These are phyloP conservation scores for Spinibarbus caldwelli DNA, from an alignment of 2,797 vertebrate species.

Conservation along the genomic window DNA sequence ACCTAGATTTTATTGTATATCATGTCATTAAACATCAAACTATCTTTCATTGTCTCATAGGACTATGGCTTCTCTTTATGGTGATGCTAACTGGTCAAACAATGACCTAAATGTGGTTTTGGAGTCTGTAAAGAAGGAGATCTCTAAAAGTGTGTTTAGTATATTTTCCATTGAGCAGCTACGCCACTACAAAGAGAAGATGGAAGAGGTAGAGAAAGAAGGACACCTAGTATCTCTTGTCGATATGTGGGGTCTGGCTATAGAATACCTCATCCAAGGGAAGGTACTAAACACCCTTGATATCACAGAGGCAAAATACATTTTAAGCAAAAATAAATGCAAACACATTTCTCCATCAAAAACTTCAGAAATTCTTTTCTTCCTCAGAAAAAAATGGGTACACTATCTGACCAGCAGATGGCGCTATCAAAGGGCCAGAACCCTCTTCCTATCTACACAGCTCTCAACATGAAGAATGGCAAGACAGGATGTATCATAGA, in stretches of 20 bases:
- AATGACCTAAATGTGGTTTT: constrained; percentile 71
- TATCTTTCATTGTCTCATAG: constrained; percentile 64
- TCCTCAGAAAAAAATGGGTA: constrained; percentile 68
- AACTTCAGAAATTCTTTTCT: background rate
- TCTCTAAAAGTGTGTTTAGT: constrained; percentile 74
- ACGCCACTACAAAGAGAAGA: constrained; percentile 66
- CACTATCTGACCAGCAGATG: constrained; percentile 83
- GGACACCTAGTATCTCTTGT: constrained; percentile 79
- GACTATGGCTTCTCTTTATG: constrained; percentile 81
- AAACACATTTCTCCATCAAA: no score
- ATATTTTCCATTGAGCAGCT: constrained; percentile 66
- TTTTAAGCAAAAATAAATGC: background rate
- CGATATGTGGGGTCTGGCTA: constrained; percentile 80
- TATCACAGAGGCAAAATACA: background rate
- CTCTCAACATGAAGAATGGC: constrained; percentile 82
- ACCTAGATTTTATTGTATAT: background rate
- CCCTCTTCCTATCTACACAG: constrained; percentile 86
- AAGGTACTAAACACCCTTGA: constrained; percentile 66
- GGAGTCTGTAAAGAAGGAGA: constrained; percentile 69
- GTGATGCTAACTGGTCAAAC: constrained; percentile 83
- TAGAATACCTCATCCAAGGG: constrained; percentile 78
- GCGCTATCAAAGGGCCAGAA: constrained; percentile 84
- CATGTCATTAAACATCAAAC: background rate
- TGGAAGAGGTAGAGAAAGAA: constrained; percentile 64
- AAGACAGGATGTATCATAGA: background rate